These are phyloP conservation scores for Etheostoma cragini DNA, from an alignment of 2,113 vertebrate species.

Conservation along the genomic window DNA sequence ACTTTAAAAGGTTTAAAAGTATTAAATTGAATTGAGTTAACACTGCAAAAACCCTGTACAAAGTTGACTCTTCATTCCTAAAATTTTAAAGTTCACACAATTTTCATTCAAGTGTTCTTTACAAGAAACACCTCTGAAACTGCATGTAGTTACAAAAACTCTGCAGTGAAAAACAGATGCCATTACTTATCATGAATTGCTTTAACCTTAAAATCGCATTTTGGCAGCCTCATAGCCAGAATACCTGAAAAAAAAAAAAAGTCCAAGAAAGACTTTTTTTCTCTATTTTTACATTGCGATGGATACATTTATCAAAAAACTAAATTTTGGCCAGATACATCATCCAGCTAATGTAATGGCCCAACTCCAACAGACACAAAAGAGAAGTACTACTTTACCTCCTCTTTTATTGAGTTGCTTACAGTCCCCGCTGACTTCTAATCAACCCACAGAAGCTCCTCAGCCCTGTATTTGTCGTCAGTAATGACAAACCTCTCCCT, in stretches of 20 bases:
- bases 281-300: slow-evolving; percentile 14
- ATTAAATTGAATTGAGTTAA: background rate
- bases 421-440: slow-evolving; percentile 72
- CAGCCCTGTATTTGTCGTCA: slow-evolving; percentile 75
- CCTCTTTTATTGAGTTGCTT: slow-evolving; percentile 67
- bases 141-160: background rate
- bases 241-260: slow-evolving; percentile 9
- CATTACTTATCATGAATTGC: slow-evolving; percentile 23
- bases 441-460: slow-evolving; percentile 76
- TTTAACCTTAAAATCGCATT: slow-evolving; percentile 9
- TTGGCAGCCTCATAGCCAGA: slow-evolving; percentile 16
- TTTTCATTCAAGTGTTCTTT: background rate
- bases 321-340: slow-evolving; percentile 33
- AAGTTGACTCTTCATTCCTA: background rate
- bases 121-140: background rate
- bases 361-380: slow-evolving; percentile 47
- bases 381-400: slow-evolving; percentile 44
- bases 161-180: background rate
- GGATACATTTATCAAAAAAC: slow-evolving; percentile 38
- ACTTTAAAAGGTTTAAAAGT: background rate
- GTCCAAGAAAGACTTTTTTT: slow-evolving; percentile 7
- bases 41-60: background rate
- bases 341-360: slow-evolving; percentile 33
- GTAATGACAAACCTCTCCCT: slow-evolving; percentile 73
- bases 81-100: background rate